Base-by-base conservation (phyloP, 2,888 invertebrate genomes). In the Mycogona germanica region DNA sequence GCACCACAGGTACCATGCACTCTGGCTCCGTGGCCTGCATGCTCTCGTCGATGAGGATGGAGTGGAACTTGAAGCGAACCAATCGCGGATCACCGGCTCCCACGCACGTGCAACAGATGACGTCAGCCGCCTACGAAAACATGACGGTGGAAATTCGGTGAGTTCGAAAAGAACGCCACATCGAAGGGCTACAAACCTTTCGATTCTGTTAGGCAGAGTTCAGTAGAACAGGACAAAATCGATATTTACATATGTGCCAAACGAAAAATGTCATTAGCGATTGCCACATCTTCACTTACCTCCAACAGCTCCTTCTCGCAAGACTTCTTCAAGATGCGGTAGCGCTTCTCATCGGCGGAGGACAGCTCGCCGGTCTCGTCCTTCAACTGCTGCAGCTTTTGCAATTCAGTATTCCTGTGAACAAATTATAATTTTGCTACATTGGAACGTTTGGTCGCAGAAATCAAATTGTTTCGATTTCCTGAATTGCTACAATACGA, bases 281-380 rank as follows among this genome's bases (percentile, higher is more conserved):
- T n/a, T n/a, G n/a, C n/a, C n/a, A n/a, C n/a, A n/a, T n/a, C n/a
- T n/a, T 28, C 17, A 53, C 19, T 17, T 57, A 61, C 61, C 59
- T 91, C 91, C 2, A 92, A 70, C 12, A 97, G 73, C 60, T 93
- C 85, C 51, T 87, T 80, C 67, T 97, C 97, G 7, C 92, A 85
- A 28, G 85, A 81, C 64, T 92, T 87, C 61, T 95, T 91, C 61
- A 97, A 70, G 58, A 85, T 81, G 1, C 93, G 77, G 66, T 93
- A 97, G 1, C 97, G 78, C 59, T 95, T 84, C 69, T 98, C 97
- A 69, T 99, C 98, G 0, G 86, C 85, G 0, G 88, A 87, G 3
- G 93, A 92, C 56, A 99, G 71, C 68, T 98, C 98, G 0, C 98
- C 98, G 0, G 96, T 95, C 70, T 98, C 98, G 67, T 98, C 97